Percentiles rank a stretch among this genome's conserved stretches.
phyloP scores from a whole-genome alignment of 2,888 invertebrate genomes.

The Himalopsyche japonica region DNA sequence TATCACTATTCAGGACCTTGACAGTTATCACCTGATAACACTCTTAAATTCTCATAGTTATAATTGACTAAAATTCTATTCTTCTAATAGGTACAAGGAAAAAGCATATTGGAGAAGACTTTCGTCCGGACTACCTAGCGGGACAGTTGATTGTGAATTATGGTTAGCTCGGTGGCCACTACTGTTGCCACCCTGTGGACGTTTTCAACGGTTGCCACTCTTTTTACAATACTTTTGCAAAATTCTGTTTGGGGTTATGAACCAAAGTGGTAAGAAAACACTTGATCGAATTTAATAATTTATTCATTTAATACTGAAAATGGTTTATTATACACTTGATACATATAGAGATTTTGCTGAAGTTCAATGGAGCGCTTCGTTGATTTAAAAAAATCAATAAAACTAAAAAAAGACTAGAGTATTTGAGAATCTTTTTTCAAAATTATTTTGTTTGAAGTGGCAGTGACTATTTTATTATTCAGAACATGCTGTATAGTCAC shows the following conservation, averaged over 20 bases:
- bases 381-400: too few species aligned
- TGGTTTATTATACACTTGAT: neutral
- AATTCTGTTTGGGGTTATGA: conserved; percentile 71
- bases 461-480: neutral
- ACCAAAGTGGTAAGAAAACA: conserved; percentile 63
- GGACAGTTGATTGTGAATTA: conserved; percentile 65
- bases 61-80: neutral
- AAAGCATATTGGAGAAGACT: conserved; percentile 55
- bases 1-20: too few species aligned
- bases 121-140: conserved; percentile 53
- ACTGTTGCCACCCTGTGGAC: conserved; percentile 55
- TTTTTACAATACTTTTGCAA: conserved; percentile 75
- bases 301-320: neutral
- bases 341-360: neutral
- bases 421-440: too few species aligned
- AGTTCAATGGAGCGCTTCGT: neutral
- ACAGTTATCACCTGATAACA: too few species aligned
- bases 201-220: conserved; percentile 69
- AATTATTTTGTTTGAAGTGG: too few species aligned
- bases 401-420: too few species aligned
- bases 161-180: conserved; percentile 74
- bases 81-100: conserved; percentile 42
- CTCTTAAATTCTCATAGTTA: too few species aligned
- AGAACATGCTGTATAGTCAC: too few species aligned
- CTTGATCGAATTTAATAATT: neutral